Evolutionary conservation across 2,888 invertebrate species (phyloP).

Genomic region (Torymus aiolomorphi): DNA sequence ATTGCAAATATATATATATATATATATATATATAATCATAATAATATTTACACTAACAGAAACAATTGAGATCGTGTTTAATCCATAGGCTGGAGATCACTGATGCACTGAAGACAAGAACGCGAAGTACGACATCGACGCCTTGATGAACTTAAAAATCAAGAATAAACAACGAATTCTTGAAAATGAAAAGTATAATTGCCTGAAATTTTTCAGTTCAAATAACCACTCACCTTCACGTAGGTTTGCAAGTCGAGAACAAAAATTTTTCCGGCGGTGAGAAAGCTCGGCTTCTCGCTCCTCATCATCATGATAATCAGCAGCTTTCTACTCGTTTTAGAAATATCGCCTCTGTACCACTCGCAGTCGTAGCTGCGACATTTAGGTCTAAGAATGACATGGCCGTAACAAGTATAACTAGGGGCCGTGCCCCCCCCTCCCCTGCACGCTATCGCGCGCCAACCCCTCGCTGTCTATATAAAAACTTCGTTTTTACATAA

Average conservation of each 20-base stretch:
- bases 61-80: too few relatives aligned
- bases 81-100: neutral
- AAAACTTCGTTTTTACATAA: too few relatives aligned
- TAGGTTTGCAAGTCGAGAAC: neutral
- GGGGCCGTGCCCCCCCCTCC: too few relatives aligned
- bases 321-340: neutral
- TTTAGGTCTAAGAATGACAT: too few relatives aligned
- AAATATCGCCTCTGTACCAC: slow-evolving; percentile 7
- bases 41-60: too few relatives aligned
- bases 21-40: too few relatives aligned
- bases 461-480: too few relatives aligned
- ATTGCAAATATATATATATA: too few relatives aligned
- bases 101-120: neutral
- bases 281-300: neutral
- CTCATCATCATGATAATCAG: neutral
- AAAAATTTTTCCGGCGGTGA: neutral
- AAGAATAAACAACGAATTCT: neutral
- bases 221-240: neutral
- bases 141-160: slow-evolving; percentile 22
- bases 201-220: neutral
- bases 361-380: slow-evolving; percentile 7
- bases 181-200: neutral
- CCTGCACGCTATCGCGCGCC: too few relatives aligned
- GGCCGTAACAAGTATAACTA: neutral
- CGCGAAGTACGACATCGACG: neutral